Evolutionary conservation across 2,797 vertebrate genomes (phyloP), one percentile per base, ranked within the genome.

Genomic region (Rallus crepitans): DNA sequence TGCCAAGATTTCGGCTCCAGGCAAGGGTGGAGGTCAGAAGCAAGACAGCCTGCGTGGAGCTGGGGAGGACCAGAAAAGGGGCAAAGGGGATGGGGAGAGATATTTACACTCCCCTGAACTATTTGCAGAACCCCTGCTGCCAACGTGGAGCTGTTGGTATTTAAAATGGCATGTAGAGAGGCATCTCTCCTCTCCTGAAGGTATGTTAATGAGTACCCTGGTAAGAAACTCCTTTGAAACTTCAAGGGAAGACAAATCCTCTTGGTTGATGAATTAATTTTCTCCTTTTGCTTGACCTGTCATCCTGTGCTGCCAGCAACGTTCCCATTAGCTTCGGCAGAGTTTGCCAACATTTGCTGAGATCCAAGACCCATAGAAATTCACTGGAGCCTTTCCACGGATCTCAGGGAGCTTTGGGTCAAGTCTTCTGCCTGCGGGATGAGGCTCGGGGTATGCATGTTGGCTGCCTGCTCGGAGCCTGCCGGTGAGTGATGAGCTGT

Each of bases 321-420:
- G 0, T 70, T 97, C 95, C 89, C 91, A 93, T 95, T 79, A 96
- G 55, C 84, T 91, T 39, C 9, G 8, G 31, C 0, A 3, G 69
- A 70, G 73, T 94, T 93, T 96, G 95, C 91, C 94, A 94, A 59
- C 63, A 93, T 79, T 61, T 50, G 52, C 73, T 94, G 92, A 60
- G 91, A 69, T 97, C 91, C 93, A 95, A 96, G 82, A 75, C 82
- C 95, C 59, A n/a, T 7, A 71, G 95, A 96, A 96, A 96, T 93
- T 84, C 84, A 88, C 84, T 92, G 92, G 96, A 96, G 70, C 82
- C 47, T 94, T 88, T 96, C 95, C 95, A 94, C 30, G 78, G 93
- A 93, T 95, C 93, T 82, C 68, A 39, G 68, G 90, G 93, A 94
- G 90, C 78, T 95, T 95, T 76, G 90, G 86, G 94, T 94, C 94